Conservation (phyloP, 1,140 invertebrate species). For the Cyphomyrmex costatus region DNA sequence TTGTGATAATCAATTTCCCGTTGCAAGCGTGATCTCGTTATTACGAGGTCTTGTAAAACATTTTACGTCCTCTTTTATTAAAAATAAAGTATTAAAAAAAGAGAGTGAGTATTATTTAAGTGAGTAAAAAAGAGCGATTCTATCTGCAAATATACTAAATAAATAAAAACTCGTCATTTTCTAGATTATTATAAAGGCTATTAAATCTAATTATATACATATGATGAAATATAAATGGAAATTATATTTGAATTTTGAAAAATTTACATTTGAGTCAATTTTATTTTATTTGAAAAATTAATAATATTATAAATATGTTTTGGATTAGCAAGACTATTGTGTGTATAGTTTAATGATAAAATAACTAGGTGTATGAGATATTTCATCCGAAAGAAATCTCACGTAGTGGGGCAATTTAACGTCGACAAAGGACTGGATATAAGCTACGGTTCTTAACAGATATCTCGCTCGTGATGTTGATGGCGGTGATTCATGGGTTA, state of each 20-base stretch:
- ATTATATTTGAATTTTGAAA: background rate
- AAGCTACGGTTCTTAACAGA: constrained; percentile 21
- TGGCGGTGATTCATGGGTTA: constrained; percentile 40
- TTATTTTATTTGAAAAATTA: constrained; percentile 19
- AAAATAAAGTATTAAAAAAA: background rate
- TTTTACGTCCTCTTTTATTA: background rate
- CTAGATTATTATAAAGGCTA: background rate
- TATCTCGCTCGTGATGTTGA: constrained; percentile 35
- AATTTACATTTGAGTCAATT: background rate
- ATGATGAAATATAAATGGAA: background rate
- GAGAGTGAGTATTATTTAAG: background rate
- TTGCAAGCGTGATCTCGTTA: background rate
- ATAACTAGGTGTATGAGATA: background rate
- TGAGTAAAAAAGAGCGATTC: background rate
- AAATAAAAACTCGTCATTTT: background rate
- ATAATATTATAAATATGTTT: background rate
- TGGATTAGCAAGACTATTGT: background rate
- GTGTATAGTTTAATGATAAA: constrained; percentile 2
- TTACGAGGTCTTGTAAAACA: background rate
- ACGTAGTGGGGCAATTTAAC: background rate
- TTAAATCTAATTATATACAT: background rate
- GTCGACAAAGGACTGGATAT: constrained; percentile 27
- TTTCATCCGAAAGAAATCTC: constrained; percentile 28
- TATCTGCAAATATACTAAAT: background rate
- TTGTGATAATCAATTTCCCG: constrained; percentile 16